Percentiles rank a stretch among this genome's conserved stretches.
Conservation (phyloP, 2,888 invertebrate species). For the Anticlea derivata region DNA sequence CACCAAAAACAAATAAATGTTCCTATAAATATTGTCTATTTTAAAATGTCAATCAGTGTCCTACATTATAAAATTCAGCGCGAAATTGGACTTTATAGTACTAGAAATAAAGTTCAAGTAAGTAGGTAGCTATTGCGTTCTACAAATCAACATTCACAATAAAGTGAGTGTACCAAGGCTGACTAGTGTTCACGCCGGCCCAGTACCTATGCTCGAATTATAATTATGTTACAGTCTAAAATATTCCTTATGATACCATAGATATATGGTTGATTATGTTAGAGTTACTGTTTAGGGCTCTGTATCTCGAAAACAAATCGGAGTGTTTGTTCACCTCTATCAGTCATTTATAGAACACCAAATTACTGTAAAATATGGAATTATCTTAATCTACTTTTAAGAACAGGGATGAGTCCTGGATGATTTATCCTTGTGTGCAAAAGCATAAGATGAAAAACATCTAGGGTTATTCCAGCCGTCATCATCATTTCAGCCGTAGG, state of each 20-base stretch:
- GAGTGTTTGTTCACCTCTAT: too few relatives aligned
- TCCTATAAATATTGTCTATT: too few relatives aligned
- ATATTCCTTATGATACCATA: constrained; percentile 45
- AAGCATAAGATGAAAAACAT: too few relatives aligned
- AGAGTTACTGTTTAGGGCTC: constrained; percentile 23
- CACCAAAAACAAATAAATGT: too few relatives aligned
- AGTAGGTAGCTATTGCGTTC: constrained; percentile 37
- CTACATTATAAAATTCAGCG: constrained; percentile 25
- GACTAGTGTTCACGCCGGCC: constrained; percentile 53
- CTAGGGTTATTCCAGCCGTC: too few relatives aligned
- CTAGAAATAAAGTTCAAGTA: constrained; percentile 40
- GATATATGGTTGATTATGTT: constrained; percentile 38
- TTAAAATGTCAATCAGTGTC: constrained; percentile 55
- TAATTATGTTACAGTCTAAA: constrained; percentile 48
- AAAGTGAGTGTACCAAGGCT: constrained; percentile 73
- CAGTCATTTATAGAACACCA: too few relatives aligned
- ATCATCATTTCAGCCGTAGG: too few relatives aligned
- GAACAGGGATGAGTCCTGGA: too few relatives aligned
- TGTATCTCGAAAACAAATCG: background rate
- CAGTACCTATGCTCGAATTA: constrained; percentile 56
- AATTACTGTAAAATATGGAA: too few relatives aligned
- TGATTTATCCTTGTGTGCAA: too few relatives aligned
- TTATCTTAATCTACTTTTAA: too few relatives aligned
- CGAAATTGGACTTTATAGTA: constrained; percentile 44
- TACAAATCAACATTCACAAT: constrained; percentile 59